Conservation (phyloP, 2,113 vertebrate species). For the Tinamus guttatus region DNA sequence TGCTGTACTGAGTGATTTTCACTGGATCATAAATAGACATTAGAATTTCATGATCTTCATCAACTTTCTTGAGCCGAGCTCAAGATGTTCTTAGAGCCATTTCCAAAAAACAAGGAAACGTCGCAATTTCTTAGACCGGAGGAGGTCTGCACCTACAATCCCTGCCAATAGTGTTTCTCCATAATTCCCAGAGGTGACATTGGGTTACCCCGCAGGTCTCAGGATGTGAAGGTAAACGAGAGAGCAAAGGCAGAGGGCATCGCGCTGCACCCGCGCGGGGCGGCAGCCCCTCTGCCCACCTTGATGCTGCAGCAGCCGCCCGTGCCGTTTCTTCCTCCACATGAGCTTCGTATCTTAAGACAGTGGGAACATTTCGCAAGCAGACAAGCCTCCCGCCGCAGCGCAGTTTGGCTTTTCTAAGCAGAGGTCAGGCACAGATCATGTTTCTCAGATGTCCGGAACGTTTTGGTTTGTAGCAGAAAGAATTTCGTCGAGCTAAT, state of each 20-base stretch:
- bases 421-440: not conserved
- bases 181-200: slow-evolving; percentile 17
- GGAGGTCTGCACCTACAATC: slow-evolving; percentile 9
- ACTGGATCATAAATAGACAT: not conserved
- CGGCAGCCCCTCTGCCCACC: slow-evolving; percentile 17
- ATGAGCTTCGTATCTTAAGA: slow-evolving; percentile 1
- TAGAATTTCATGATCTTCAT: not conserved
- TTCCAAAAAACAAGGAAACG: not conserved
- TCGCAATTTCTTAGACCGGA: not conserved
- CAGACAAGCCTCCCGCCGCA: not conserved
- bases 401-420: not conserved
- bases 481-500: not conserved
- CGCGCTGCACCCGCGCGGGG: not conserved
- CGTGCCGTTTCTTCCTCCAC: not conserved
- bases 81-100: not conserved
- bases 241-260: not conserved
- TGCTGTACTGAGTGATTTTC: not conserved
- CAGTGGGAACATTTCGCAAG: not conserved
- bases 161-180: not conserved
- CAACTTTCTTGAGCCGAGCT: not conserved
- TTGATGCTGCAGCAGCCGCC: slow-evolving; percentile 2
- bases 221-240: not conserved
- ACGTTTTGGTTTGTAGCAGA: not conserved
- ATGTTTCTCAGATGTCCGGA: not conserved
- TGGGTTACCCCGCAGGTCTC: slow-evolving; percentile 9